Base-by-base conservation (phyloP, 2,888 invertebrate genomes). In the Trichopria drosophilae region DNA sequence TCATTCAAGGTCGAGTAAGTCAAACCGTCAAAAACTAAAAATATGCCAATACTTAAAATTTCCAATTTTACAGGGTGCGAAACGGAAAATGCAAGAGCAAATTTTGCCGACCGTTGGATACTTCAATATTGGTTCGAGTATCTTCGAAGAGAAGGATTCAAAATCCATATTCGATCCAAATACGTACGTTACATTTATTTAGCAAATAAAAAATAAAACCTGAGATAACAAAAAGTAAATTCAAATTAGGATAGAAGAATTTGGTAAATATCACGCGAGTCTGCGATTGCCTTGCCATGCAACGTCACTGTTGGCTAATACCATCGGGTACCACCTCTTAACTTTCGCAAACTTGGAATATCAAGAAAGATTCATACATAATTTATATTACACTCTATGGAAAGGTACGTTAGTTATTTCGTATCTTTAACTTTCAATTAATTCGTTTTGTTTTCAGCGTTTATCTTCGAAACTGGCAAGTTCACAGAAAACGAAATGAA, bases 361-460 rank as follows among this genome's bases (percentile, higher is more conserved):
- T 53, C 74, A 75, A 55, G 67, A 66, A 45, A 67, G 71, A 64
- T 75, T 75, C 48, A 67, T 67, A 6, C 68, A 69, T 42, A 73
- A 73, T 59, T 63, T 75, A 13, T 72, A 73, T 42, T 67, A 68
- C 40, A 67, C 69, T 12, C 57, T 74, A 9, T 59, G 61, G 44
- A 65, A 60, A 62, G 71, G 73, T 69, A 54, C 18, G 20, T 31
- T 20, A 24, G 10, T 12, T 7, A 20, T 31, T 43, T 13, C 7
- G 16, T 26, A 18, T 32, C 16, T 6, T 32, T 51, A 35, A 22
- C 28, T 34, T 4, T 32, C 15, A 4, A 13, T 5, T 16, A 31
- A 42, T 4, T n/a, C 23, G 23, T 31, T 15, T 32, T 35, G 9
- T 7, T 62, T 59, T 26, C 37, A 71, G 72, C 71, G 9, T 74